Evolutionary conservation across 2,797 vertebrate species (phyloP).

Genomic region (Salarias fasciatus): DNA sequence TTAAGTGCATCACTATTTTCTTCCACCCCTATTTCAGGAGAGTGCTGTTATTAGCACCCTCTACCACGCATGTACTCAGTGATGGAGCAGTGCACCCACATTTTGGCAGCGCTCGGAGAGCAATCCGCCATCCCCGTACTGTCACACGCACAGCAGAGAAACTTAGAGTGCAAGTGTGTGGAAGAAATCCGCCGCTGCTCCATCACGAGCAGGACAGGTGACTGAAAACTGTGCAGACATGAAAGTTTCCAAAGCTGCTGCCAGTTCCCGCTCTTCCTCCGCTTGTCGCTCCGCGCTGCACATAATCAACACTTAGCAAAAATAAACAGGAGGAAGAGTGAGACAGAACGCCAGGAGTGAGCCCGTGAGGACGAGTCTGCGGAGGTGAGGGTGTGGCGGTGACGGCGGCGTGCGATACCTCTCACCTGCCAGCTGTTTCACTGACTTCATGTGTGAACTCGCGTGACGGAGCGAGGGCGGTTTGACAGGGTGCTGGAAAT

Average conservation of each 20-base stretch:
- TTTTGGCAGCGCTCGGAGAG: no score
- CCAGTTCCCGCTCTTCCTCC: neutral
- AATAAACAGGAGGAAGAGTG: slow-evolving; percentile 1
- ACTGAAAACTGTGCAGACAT: neutral
- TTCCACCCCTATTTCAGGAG: no score
- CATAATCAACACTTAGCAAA: neutral
- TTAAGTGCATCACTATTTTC: no score
- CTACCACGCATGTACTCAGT: no score
- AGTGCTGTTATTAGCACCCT: no score
- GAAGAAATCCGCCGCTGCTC: neutral
- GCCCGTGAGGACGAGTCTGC: neutral
- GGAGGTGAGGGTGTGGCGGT: neutral
- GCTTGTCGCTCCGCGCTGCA: neutral
- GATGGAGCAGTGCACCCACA: no score
- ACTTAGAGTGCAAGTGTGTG: no score
- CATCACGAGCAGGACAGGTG: neutral
- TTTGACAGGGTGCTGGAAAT: slow-evolving; percentile 1
- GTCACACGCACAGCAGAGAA: no score
- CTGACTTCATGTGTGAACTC: slow-evolving; percentile 9
- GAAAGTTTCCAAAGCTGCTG: no score
- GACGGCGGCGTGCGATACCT: neutral
- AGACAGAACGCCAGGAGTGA: neutral
- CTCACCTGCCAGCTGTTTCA: slow-evolving; percentile 19
- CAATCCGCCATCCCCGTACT: no score
- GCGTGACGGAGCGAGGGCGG: slow-evolving; percentile 29